These are phyloP conservation scores for Alfaro cultratus DNA, from an alignment of 2,797 vertebrate species.

Conservation along the genomic window DNA sequence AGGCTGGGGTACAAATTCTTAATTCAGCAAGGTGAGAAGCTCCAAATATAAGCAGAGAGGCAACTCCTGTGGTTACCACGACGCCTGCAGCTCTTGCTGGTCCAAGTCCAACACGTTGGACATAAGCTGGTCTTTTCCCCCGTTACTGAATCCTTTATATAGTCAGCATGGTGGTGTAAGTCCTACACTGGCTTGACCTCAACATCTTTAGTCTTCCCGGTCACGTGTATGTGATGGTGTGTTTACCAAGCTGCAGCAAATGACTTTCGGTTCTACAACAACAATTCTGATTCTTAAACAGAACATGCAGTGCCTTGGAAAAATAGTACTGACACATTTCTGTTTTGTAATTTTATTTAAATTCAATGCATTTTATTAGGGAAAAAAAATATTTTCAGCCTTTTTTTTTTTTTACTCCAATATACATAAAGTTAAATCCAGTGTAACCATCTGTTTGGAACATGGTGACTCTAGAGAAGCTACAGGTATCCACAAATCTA, in stretches of 20 bases:
- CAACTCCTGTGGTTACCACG: neutral
- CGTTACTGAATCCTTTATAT: neutral
- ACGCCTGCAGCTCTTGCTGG: neutral
- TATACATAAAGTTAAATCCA: neutral
- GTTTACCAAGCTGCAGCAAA: neutral
- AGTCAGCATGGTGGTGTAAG: neutral
- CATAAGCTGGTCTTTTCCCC: neutral
- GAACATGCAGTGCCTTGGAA: neutral
- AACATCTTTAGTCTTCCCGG: neutral
- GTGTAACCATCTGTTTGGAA: neutral
- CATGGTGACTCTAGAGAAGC: neutral
- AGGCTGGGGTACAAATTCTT: neutral
- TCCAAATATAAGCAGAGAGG: constrained; percentile 39
- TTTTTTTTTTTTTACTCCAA: neutral
- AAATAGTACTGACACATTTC: neutral
- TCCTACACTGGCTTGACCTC: neutral
- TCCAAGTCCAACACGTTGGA: neutral
- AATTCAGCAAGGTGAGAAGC: constrained; percentile 27
- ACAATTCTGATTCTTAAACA: neutral
- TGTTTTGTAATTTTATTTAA: too few relatives aligned
- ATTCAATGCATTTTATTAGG: neutral
- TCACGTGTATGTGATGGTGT: neutral
- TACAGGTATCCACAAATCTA: neutral
- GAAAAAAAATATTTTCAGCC: neutral
- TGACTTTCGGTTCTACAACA: neutral